Evolutionary conservation across 2,113 vertebrate species (phyloP).

Genomic region (Litocranius walleri): DNA sequence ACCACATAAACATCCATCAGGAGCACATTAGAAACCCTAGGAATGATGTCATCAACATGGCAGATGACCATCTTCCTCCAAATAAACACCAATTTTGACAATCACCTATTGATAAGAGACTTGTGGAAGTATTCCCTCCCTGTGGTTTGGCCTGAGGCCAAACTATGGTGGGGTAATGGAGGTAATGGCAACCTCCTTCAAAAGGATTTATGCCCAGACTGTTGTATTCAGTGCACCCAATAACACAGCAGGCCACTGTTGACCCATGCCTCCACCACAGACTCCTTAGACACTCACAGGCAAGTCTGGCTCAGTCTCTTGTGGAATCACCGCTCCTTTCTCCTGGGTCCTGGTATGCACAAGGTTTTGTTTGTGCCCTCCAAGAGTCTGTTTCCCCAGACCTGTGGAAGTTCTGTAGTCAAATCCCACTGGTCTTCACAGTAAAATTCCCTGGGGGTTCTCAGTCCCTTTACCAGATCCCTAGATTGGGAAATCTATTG

Average conservation of each 20-base stretch:
- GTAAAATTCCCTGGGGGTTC: neutral
- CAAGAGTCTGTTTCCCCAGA: neutral
- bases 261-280: neutral
- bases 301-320: neutral
- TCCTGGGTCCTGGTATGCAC: neutral
- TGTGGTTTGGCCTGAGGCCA: neutral
- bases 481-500: neutral
- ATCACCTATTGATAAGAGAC: neutral
- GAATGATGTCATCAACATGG: neutral
- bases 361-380: neutral
- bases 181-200: neutral
- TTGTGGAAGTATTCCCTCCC: neutral
- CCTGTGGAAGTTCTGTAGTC: neutral
- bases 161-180: neutral
- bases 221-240: neutral
- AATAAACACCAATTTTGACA: neutral
- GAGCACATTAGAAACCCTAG: neutral
- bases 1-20: neutral
- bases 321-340: fast-evolving
- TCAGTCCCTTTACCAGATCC: neutral
- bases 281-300: neutral
- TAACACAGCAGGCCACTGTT: neutral
- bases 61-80: neutral
- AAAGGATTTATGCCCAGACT: neutral
- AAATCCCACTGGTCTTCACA: neutral